phyloP scores from a whole-genome alignment of 2,888 invertebrate species.

The Anthoptus insignis region DNA sequence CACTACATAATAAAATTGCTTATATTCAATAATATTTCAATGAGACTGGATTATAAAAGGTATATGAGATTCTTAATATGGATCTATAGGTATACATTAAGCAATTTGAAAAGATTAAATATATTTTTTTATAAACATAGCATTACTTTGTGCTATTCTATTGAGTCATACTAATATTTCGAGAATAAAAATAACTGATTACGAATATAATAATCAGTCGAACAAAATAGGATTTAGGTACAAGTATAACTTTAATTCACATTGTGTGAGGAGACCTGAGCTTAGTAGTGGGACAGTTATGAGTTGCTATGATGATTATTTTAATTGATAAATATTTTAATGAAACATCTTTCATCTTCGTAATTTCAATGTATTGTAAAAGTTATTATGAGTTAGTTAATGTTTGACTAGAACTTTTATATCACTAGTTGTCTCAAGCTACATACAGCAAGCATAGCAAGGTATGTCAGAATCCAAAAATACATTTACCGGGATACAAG shows the following conservation, averaged over 20 bases:
- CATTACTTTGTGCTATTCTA: background rate
- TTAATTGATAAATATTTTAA: too few relatives aligned
- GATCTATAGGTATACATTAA: background rate
- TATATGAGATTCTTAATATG: too few relatives aligned
- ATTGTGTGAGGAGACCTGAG: too few relatives aligned
- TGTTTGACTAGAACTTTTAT: constrained; percentile 36
- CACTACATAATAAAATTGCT: background rate
- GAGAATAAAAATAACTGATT: background rate
- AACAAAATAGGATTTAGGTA: background rate
- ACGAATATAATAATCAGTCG: background rate
- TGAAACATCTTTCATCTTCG: too few relatives aligned
- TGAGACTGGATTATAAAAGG: too few relatives aligned
- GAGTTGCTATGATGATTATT: too few relatives aligned
- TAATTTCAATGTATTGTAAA: too few relatives aligned
- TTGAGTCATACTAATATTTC: too few relatives aligned
- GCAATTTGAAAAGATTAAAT: background rate
- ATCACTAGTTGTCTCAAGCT: constrained; percentile 56
- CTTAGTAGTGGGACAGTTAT: too few relatives aligned
- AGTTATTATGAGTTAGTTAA: background rate
- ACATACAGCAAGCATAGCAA: constrained; percentile 62
- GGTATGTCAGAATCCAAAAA: constrained; percentile 50
- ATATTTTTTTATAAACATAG: background rate
- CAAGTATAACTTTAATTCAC: background rate
- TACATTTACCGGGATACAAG: constrained; percentile 34
- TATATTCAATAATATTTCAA: background rate